A percentile compares a stretch with the other conserved stretches of the same genome.
Evolutionary conservation across 2,888 invertebrate genomes (phyloP).

Genomic region (Cerastoderma edule): DNA sequence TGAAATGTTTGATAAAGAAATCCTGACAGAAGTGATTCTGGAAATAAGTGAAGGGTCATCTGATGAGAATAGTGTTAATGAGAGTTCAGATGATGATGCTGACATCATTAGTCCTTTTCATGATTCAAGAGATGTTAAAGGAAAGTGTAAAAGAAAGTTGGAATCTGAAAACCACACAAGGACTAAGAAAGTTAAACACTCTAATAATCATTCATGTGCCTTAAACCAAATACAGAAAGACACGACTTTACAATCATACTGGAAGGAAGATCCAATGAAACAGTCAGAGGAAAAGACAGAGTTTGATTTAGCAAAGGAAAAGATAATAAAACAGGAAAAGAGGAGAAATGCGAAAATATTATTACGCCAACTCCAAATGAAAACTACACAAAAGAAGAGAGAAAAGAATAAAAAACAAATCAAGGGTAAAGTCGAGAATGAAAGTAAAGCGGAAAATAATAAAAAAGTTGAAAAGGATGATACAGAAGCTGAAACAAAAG

Average conservation of each 20-base stretch:
- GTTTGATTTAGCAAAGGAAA: slow-evolving; percentile 13
- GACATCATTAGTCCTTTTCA: too few relatives aligned
- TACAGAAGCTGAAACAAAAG: slow-evolving; percentile 15
- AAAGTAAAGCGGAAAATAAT: neutral
- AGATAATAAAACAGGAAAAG: slow-evolving; percentile 5
- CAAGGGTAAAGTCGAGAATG: neutral
- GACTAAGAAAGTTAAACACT: neutral
- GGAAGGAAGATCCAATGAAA: neutral
- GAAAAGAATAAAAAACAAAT: neutral
- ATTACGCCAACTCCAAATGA: slow-evolving; percentile 17
- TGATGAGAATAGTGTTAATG: too few relatives aligned
- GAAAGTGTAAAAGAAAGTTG: too few relatives aligned
- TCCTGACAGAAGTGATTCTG: neutral
- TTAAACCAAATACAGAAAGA: too few relatives aligned
- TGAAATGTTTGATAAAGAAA: slow-evolving; percentile 18
- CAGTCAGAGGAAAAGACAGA: neutral
- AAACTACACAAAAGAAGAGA: neutral
- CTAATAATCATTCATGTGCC: too few relatives aligned
- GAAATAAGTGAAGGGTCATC: slow-evolving; percentile 11
- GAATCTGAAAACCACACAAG: too few relatives aligned
- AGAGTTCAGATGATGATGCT: too few relatives aligned
- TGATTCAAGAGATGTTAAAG: too few relatives aligned
- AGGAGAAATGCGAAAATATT: slow-evolving; percentile 20
- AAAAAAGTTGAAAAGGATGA: neutral
- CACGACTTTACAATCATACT: too few relatives aligned